Percentiles rank a stretch among this genome's conserved stretches.
These are phyloP conservation scores for Lumbricus terrestris DNA, from an alignment of 2,888 invertebrate species.

Conservation along the genomic window DNA sequence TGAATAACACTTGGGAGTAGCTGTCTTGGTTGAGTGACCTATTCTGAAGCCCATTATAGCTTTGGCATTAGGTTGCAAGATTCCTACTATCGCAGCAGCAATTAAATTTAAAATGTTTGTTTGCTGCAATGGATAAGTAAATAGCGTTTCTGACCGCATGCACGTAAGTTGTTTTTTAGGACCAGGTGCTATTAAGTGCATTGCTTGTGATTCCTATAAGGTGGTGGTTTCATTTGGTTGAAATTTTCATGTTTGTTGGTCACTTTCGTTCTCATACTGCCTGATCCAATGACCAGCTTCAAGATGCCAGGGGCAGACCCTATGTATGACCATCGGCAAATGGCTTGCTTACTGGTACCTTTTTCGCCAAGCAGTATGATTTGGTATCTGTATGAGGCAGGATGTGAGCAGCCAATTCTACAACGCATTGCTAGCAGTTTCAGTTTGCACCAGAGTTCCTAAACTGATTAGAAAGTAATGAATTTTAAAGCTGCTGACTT, in stretches of 20 bases:
- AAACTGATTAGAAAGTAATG: not conserved
- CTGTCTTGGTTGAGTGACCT: too few relatives aligned
- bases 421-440: not conserved
- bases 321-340: not conserved
- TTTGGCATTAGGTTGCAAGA: too few relatives aligned
- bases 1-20: too few relatives aligned
- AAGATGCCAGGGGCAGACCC: not conserved
- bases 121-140: too few relatives aligned
- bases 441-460: not conserved
- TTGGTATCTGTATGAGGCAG: not conserved
- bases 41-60: too few relatives aligned
- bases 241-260: not conserved
- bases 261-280: not conserved
- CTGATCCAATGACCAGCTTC: not conserved
- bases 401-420: not conserved
- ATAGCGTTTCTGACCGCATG: too few relatives aligned
- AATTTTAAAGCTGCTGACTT: not conserved
- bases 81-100: too few relatives aligned
- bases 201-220: not conserved
- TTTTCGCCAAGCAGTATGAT: not conserved
- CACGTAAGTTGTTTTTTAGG: too few relatives aligned
- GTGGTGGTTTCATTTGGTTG: not conserved
- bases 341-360: not conserved
- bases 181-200: not conserved
- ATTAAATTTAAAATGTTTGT: too few relatives aligned